These are phyloP conservation scores for Quadroppia sp. DNA, from an alignment of 2,888 invertebrate genomes.

Conservation along the genomic window DNA sequence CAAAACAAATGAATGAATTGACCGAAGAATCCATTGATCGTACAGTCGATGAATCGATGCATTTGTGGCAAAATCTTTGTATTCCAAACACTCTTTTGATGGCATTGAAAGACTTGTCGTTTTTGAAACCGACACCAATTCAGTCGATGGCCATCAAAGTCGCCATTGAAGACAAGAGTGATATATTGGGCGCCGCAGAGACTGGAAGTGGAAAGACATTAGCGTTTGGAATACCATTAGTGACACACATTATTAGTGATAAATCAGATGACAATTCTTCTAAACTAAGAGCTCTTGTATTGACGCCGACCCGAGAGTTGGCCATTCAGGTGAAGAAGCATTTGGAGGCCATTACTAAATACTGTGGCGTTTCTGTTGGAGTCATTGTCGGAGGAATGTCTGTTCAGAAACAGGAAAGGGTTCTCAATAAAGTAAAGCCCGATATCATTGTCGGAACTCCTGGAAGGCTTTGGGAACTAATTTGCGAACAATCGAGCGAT, in stretches of 20 bases:
- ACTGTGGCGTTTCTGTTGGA: conserved; percentile 63
- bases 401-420: conserved; percentile 83
- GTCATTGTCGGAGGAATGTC: conserved; percentile 88
- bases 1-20: conserved; percentile 49
- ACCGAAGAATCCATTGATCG: conserved; percentile 6
- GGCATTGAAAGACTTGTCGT: conserved; percentile 70
- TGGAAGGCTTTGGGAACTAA: conserved; percentile 91
- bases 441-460: conserved; percentile 97
- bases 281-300: conserved; percentile 68
- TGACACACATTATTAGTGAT: conserved; percentile 73
- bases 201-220: conserved; percentile 87
- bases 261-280: conserved; percentile 43
- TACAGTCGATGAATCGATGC: conserved; percentile 45
- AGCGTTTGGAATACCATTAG: conserved; percentile 91
- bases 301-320: conserved; percentile 93
- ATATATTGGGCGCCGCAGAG: conserved; percentile 97
- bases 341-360: conserved; percentile 70
- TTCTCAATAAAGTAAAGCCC: conserved; percentile 66
- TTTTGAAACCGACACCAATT: conserved; percentile 79
- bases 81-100: conserved; percentile 66
- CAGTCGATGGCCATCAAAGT: conserved; percentile 60
- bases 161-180: conserved; percentile 74
- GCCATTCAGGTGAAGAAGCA: conserved; percentile 91
- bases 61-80: conserved; percentile 55
- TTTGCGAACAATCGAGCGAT: conserved; percentile 60